Percentiles rank a stretch among this genome's conserved stretches.
phyloP scores from a whole-genome alignment of 2,888 invertebrate species.

The Diloba caeruleocephala region DNA sequence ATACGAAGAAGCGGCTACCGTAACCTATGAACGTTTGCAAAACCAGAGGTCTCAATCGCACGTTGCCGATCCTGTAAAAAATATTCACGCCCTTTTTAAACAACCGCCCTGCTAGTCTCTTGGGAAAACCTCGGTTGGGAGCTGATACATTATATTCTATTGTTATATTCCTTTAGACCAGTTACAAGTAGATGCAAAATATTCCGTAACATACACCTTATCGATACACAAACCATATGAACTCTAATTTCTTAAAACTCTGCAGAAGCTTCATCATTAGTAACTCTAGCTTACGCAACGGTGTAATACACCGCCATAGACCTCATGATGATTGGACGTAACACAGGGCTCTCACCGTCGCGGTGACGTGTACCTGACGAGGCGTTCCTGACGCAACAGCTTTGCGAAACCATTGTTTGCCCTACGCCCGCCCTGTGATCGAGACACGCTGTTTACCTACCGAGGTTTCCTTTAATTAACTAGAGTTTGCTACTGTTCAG shows the following conservation, averaged over 20 bases:
- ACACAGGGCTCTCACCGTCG: slow-evolving; percentile 56
- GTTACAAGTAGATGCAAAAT: too few relatives aligned
- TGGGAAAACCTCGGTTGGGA: too few relatives aligned
- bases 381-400: slow-evolving; percentile 65
- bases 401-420: slow-evolving; percentile 73
- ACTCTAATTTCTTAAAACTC: not conserved
- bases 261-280: not conserved
- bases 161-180: too few relatives aligned
- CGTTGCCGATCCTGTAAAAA: too few relatives aligned
- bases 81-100: too few relatives aligned
- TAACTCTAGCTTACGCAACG: slow-evolving; percentile 14
- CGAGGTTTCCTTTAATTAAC: slow-evolving; percentile 44
- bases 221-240: not conserved
- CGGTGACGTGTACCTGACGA: slow-evolving; percentile 67
- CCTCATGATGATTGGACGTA: slow-evolving; percentile 65
- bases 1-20: too few relatives aligned
- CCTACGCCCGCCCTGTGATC: slow-evolving; percentile 49
- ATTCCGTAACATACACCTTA: too few relatives aligned
- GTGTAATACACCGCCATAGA: slow-evolving; percentile 47
- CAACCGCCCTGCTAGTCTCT: too few relatives aligned
- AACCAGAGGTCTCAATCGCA: too few relatives aligned
- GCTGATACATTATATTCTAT: too few relatives aligned
- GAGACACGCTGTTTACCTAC: slow-evolving; percentile 35
- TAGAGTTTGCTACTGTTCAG: slow-evolving; percentile 22
- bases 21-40: too few relatives aligned